Evolutionary conservation across 2,797 vertebrate species (phyloP).

Genomic region (Eospalax fontanierii): DNA sequence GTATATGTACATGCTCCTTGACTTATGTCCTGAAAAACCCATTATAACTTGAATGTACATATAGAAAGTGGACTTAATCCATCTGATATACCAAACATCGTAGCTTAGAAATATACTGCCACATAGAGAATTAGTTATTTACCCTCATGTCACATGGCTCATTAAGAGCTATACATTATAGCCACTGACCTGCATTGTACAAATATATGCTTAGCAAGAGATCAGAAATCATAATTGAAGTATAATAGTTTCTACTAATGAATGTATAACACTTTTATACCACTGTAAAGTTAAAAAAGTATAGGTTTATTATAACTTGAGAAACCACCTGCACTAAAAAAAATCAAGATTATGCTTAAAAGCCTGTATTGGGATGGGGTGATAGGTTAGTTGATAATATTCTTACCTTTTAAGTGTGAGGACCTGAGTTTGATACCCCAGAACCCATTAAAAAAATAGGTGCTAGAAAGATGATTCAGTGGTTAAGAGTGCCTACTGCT

Average conservation of each 20-base stretch:
- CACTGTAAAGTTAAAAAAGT: background rate
- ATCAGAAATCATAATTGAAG: background rate
- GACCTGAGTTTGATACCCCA: too few relatives aligned
- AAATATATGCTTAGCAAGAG: background rate
- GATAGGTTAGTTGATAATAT: too few relatives aligned
- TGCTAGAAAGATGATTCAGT: too few relatives aligned
- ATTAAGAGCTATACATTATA: background rate
- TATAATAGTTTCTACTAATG: background rate
- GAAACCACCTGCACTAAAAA: background rate
- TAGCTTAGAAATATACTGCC: background rate
- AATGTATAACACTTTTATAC: background rate
- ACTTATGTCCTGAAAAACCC: background rate
- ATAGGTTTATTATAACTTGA: background rate
- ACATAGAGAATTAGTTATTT: background rate
- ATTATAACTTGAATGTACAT: background rate
- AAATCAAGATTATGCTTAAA: slow-evolving; percentile 30
- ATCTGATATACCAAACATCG: background rate
- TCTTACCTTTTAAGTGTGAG: background rate
- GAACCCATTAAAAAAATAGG: too few relatives aligned
- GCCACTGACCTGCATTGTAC: background rate
- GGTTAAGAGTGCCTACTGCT: too few relatives aligned
- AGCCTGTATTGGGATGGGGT: background rate
- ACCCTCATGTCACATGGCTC: background rate
- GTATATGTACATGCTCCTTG: background rate
- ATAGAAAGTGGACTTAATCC: background rate